phyloP scores from a whole-genome alignment of 2,113 vertebrate genomes.

The Platycercus adscitus region DNA sequence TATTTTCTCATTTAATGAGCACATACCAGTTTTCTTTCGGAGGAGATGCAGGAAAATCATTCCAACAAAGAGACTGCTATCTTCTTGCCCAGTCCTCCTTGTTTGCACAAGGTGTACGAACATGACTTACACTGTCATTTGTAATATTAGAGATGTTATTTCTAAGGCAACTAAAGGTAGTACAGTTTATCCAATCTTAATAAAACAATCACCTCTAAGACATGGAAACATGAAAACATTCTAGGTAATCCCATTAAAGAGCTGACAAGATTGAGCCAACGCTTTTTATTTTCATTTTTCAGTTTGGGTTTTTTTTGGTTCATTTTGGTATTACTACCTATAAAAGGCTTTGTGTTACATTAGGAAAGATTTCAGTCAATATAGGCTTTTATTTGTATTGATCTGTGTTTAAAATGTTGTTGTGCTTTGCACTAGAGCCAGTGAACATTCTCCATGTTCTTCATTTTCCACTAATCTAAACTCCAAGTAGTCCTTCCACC shows the following conservation, averaged over 20 bases:
- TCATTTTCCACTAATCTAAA: not conserved
- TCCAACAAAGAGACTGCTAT: not conserved
- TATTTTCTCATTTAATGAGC: not conserved
- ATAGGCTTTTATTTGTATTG: constrained; percentile 21
- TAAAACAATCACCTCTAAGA: not conserved
- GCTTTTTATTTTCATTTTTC: not conserved
- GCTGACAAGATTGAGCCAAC: not conserved
- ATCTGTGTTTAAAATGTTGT: not conserved
- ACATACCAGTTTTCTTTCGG: not conserved
- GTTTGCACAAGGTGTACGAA: not conserved
- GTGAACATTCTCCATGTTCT: not conserved
- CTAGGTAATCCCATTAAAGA: not conserved
- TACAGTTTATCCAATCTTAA: not conserved
- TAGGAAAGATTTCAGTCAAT: not conserved
- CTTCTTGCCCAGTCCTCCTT: not conserved
- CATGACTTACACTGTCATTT: not conserved
- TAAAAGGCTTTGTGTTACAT: not conserved
- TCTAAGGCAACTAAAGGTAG: not conserved
- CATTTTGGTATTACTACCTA: not conserved
- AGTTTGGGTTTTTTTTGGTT: not conserved
- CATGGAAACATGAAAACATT: not conserved
- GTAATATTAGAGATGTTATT: not conserved
- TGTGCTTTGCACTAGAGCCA: not conserved
- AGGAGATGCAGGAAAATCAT: not conserved
- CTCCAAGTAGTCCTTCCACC: not conserved